phyloP scores from a whole-genome alignment of 2,797 vertebrate genomes.

The Varecia variegata region DNA sequence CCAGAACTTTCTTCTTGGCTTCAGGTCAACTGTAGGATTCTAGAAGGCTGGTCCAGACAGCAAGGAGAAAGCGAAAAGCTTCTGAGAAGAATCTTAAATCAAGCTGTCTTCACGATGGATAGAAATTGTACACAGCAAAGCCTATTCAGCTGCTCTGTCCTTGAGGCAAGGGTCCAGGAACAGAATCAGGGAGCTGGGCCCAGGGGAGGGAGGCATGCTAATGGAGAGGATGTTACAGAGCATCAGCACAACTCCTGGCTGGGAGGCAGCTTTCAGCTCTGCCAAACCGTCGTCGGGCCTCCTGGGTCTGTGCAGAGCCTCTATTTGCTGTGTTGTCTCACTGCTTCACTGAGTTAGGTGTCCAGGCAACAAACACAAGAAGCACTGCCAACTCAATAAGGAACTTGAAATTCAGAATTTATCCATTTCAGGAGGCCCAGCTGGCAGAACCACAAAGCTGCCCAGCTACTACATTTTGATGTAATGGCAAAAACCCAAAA shows the following conservation, averaged over 20 bases:
- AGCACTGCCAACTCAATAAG: slow-evolving; percentile 24
- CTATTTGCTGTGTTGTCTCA: background rate
- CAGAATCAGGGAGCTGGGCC: background rate
- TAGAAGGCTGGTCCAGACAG: slow-evolving; percentile 47
- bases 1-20: slow-evolving; percentile 53
- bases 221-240: background rate
- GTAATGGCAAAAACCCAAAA: background rate
- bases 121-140: slow-evolving; percentile 2
- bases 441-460: background rate
- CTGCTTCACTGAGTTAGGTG: slow-evolving; percentile 32
- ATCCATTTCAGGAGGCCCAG: background rate
- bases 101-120: slow-evolving; percentile 6
- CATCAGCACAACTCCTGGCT: background rate
- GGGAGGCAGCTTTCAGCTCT: background rate
- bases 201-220: background rate
- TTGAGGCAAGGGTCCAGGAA: slow-evolving; percentile 8
- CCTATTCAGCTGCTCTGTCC: background rate
- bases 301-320: background rate
- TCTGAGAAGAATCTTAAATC: slow-evolving; percentile 53
- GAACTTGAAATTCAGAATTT: slow-evolving; percentile 36
- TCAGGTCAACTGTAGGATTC: slow-evolving; percentile 43
- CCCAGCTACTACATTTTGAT: background rate
- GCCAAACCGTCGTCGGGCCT: background rate
- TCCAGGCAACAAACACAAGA: slow-evolving; percentile 45
- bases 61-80: slow-evolving; percentile 39